Evolutionary conservation across 2,888 invertebrate species (phyloP), one percentile per base, ranked within the genome.

Genomic region (Eilema caniola): DNA sequence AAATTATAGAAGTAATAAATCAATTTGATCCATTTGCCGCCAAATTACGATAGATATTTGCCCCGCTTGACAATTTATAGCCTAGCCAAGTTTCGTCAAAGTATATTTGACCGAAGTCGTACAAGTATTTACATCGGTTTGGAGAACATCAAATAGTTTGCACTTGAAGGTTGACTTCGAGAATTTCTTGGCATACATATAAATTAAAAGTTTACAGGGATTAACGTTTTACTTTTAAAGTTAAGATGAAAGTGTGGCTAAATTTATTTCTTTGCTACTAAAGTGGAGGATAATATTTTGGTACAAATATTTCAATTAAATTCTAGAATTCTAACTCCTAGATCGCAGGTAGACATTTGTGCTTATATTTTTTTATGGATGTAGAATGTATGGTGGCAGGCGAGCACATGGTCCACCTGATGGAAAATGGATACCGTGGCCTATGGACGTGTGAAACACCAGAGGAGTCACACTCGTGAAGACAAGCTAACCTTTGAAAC

Each of bases 101-200:
- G 78, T 82, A 72, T 74, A 82, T 81, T 81, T 78, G 73, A 73
- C 73, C 70, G 23, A 69, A 81, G 83, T 83, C 73, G 31, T 10
- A 1, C 14, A 80, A 82, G 81, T 83, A 80, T 78, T 80, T 75
- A 75, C 68, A 75, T 75, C 61, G 67, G 63, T 31, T 69, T 56
- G 62, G 64, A 71, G 67, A 67, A 65, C 70, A 67, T 76, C 72
- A 71, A 74, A 75, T 66, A 76, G 75, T 77, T 77, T 75, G 62
- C 66, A 60, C 67, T 64, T 8, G 62, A 69, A 16, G 72, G 74
- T 74, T 63, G 70, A 69, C 47, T 70, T 73, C 2, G 25, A 62
- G 74, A 73, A 74, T 71, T 62, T 73, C 61, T 37, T 14, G 56
- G 67, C 63, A 64, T 61, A 53, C 53, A 66, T 63, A 67, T 69